Conservation (phyloP, 2,113 vertebrate genomes). For the Orthochromis malagaraziensis region DNA sequence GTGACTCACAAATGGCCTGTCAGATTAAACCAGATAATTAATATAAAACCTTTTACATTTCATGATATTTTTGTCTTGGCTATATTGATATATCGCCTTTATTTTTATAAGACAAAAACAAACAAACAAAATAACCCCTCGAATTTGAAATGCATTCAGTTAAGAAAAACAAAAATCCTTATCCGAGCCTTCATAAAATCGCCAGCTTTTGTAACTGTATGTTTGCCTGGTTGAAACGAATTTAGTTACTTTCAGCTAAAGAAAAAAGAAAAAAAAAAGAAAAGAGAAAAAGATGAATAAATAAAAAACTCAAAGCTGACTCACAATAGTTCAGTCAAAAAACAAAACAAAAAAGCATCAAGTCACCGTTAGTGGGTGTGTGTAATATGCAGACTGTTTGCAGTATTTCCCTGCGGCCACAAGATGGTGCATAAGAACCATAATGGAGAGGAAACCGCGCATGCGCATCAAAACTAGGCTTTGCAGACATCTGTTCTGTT, state of each 20-base stretch:
- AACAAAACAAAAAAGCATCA: neutral
- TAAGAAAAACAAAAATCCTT: neutral
- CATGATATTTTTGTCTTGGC: neutral
- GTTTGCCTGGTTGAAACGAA: no score
- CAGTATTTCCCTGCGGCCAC: neutral
- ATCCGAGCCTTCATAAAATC: neutral
- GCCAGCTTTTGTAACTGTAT: neutral
- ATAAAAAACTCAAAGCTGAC: neutral
- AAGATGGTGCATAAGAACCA: constrained; percentile 10
- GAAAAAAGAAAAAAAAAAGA: neutral
- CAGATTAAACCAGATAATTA: neutral
- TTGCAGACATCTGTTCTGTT: neutral
- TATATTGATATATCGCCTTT: neutral
- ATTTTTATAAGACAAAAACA: neutral
- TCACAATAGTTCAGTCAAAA: neutral
- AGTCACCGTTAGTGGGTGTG: neutral
- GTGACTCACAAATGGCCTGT: neutral
- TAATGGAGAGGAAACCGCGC: neutral
- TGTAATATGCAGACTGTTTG: neutral
- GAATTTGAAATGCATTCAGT: neutral
- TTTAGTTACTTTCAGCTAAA: neutral
- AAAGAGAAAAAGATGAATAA: neutral
- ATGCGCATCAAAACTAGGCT: neutral
- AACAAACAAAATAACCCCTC: neutral
- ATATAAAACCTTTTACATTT: neutral